These are phyloP conservation scores for Dromius quadrimaculatus DNA, from an alignment of 2,888 invertebrate genomes.

Conservation along the genomic window DNA sequence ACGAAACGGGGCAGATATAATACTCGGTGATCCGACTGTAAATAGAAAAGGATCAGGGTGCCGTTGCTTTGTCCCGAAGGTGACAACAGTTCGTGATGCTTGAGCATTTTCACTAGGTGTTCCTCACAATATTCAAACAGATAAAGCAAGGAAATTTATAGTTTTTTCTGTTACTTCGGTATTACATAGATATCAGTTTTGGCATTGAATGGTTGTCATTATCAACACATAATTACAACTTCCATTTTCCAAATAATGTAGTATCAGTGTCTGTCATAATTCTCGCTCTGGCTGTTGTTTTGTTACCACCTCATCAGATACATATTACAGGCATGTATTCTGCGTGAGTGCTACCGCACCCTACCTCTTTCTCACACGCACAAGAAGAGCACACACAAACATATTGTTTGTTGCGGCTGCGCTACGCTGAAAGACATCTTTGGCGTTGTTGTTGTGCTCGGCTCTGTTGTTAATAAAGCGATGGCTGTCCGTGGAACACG, in stretches of 20 bases:
- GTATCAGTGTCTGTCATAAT: not conserved
- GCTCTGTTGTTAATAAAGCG: conserved; percentile 55
- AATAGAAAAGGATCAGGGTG: conserved; percentile 44
- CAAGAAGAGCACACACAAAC: conserved; percentile 3
- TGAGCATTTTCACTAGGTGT: too few species aligned
- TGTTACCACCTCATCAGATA: conserved; percentile 6
- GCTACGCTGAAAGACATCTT: not conserved
- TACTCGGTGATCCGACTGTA: conserved; percentile 46
- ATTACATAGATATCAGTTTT: too few species aligned
- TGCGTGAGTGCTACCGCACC: not conserved
- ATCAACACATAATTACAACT: not conserved
- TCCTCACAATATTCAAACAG: too few species aligned
- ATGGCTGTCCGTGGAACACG: conserved; percentile 56
- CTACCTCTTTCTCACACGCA: not conserved
- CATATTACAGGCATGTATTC: conserved; percentile 6
- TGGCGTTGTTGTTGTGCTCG: not conserved
- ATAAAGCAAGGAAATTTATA: too few species aligned
- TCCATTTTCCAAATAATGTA: not conserved
- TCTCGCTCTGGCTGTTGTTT: not conserved
- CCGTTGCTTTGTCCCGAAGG: not conserved
- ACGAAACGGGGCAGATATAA: conserved; percentile 37
- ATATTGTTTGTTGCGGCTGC: conserved; percentile 1
- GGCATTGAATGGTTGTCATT: too few species aligned
- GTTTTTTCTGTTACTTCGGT: too few species aligned
- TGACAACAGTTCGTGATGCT: too few species aligned